phyloP scores from a whole-genome alignment of 1,140 invertebrate genomes.

The Temnothorax curvispinosus region DNA sequence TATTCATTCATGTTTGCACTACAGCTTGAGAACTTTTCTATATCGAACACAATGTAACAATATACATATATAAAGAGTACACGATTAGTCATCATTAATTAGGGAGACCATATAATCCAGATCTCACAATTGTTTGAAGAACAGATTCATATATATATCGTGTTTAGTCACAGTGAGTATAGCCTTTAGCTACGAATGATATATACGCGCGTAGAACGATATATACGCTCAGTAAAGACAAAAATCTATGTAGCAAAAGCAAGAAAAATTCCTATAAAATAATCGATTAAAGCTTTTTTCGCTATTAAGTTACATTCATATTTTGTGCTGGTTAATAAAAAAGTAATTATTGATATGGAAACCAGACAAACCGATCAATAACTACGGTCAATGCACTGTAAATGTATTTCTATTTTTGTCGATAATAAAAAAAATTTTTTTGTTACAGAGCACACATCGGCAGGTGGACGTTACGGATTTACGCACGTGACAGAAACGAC shows the following conservation, averaged over 20 bases:
- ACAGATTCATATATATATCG: neutral
- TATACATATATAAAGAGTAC: neutral
- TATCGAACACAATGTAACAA: conserved; percentile 2
- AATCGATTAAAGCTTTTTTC: neutral
- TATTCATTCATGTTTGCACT: conserved; percentile 38
- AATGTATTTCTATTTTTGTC: neutral
- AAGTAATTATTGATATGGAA: neutral
- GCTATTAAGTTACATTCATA: neutral
- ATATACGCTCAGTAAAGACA: neutral
- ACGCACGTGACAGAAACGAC: neutral
- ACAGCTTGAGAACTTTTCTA: conserved; percentile 9
- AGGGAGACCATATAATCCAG: conserved; percentile 12
- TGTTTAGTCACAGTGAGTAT: neutral
- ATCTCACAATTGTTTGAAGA: conserved; percentile 9
- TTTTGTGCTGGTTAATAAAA: neutral
- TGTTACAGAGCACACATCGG: neutral
- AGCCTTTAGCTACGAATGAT: neutral
- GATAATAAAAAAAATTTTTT: neutral
- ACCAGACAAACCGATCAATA: neutral
- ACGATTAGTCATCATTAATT: conserved; percentile 28
- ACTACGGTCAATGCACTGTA: neutral
- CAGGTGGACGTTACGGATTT: conserved; percentile 11
- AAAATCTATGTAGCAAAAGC: neutral
- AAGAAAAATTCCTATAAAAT: neutral
- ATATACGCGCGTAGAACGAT: neutral